Evolutionary conservation across 2,888 invertebrate genomes (phyloP).

Genomic region (Osmoderma eremita): DNA sequence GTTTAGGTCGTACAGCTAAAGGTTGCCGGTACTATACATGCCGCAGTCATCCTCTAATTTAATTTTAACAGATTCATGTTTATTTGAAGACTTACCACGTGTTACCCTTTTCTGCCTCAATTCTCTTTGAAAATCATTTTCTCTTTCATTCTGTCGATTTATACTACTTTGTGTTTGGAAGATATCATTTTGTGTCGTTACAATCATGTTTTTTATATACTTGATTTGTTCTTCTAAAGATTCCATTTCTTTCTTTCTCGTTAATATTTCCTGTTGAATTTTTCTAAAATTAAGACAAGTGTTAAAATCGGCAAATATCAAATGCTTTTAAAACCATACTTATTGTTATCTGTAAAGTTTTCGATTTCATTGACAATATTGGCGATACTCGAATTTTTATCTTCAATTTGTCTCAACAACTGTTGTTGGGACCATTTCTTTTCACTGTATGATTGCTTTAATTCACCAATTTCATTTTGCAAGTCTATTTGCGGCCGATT

Average conservation of each 20-base stretch:
- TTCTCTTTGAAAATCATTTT: constrained; percentile 55
- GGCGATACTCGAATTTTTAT: constrained; percentile 61
- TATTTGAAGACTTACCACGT: constrained; percentile 39
- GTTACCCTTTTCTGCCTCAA: constrained; percentile 51
- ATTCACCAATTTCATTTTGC: constrained; percentile 61
- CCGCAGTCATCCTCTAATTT: background rate
- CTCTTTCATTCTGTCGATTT: constrained; percentile 58
- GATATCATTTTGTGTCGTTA: constrained; percentile 63
- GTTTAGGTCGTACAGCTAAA: background rate
- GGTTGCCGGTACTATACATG: background rate
- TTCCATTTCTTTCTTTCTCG: constrained; percentile 59
- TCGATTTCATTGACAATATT: constrained; percentile 62
- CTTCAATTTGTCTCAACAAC: constrained; percentile 55
- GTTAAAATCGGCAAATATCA: background rate
- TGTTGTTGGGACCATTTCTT: constrained; percentile 59
- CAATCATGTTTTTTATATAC: constrained; percentile 64
- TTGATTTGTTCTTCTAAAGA: constrained; percentile 61
- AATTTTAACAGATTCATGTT: background rate
- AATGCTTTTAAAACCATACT: constrained; percentile 38
- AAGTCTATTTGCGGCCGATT: constrained; percentile 53
- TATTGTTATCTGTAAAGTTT: constrained; percentile 58
- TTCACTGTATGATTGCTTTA: constrained; percentile 57
- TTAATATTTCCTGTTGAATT: constrained; percentile 60
- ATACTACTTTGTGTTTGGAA: constrained; percentile 60
- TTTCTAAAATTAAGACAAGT: constrained; percentile 52